Evolutionary conservation across 92 coral and sea anemone species (phyloP), one percentile per base, ranked within the genome.

Genomic region (Meandrina meandrites): DNA sequence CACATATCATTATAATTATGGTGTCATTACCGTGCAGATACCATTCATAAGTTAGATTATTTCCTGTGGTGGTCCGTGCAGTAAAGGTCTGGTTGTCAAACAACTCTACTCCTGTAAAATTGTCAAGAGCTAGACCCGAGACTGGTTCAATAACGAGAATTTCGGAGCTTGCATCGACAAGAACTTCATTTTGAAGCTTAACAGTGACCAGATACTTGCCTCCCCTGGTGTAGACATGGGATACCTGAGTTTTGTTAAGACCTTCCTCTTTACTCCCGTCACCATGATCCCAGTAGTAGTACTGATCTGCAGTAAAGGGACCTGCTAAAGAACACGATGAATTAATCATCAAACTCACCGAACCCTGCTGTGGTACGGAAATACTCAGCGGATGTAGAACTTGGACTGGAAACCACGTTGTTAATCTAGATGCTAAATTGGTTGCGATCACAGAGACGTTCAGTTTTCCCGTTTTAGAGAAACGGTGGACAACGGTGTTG

Each of bases 41-140:
- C 98, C 98, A 97, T 47, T 81, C 89, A 81, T 86, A 95, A 1
- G 98, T 90, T 66, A 97, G 83, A 78, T 97, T 95, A 47, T 95
- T 97, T 16, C 99, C 99, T 27, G 94, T 88, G 1, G 69, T 51
- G 24, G 91, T 84, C 50, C 84, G 50, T 18, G 94, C 96, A 53
- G 28, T 53, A 40, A 95, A 94, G 12, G 91, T 87, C 57, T 93
- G 87, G 54, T 62, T 89, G 40, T 95, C 92, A 73, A 64, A 80
- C 27, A 97, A 79, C 75, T 88, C 96, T 18, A 91, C 90, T 14
- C 95, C 98, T 6, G 91, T 90, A 40, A 97, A 75, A 57, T 91
- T 87, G 66, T 84, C 79, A 31, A 97, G 83, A 10, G 86, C 69
- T 10, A 88, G 76, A 18, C 95, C 95, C 13, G 94, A 79, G 58